A percentile compares a stretch with the other conserved stretches of the same genome.
Conservation (phyloP, 2,113 vertebrate species). For the Microcebus lehilahytsara region DNA sequence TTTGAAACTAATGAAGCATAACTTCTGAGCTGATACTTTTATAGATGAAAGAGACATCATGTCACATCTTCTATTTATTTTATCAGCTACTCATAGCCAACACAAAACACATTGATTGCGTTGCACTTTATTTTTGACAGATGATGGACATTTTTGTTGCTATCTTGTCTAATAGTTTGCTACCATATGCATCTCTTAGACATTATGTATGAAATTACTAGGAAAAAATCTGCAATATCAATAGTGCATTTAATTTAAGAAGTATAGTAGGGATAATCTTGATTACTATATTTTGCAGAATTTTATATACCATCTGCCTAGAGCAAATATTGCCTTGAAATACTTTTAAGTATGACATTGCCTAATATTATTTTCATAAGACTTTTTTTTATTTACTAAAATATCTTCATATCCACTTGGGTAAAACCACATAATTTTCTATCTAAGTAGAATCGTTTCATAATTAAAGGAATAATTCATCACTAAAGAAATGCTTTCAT, state of each 20-base stretch:
- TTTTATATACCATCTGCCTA: background rate
- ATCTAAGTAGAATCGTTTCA: accelerated
- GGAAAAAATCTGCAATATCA: background rate
- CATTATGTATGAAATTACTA: conserved; percentile 65
- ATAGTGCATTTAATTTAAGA: conserved; percentile 49
- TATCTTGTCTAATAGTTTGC: conserved; percentile 58
- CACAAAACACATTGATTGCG: conserved; percentile 74
- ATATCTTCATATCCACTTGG: background rate
- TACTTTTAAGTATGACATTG: background rate
- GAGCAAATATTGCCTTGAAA: background rate
- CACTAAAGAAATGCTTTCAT: background rate
- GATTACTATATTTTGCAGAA: background rate
- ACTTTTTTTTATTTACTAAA: background rate
- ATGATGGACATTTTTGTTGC: conserved; percentile 57
- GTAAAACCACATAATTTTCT: background rate
- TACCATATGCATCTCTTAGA: conserved; percentile 51
- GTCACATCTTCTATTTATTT: conserved; percentile 84
- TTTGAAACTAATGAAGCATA: conserved; percentile 85
- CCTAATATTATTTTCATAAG: conserved; percentile 31
- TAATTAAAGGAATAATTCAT: conserved; percentile 27
- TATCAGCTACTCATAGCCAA: conserved; percentile 73
- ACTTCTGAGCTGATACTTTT: conserved; percentile 80
- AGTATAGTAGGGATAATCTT: background rate
- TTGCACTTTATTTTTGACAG: conserved; percentile 72
- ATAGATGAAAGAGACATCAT: conserved; percentile 83